A percentile compares a stretch with the other conserved stretches of the same genome.
Evolutionary conservation across 2,888 invertebrate species (phyloP).

Genomic region (Lithophane leautieri): DNA sequence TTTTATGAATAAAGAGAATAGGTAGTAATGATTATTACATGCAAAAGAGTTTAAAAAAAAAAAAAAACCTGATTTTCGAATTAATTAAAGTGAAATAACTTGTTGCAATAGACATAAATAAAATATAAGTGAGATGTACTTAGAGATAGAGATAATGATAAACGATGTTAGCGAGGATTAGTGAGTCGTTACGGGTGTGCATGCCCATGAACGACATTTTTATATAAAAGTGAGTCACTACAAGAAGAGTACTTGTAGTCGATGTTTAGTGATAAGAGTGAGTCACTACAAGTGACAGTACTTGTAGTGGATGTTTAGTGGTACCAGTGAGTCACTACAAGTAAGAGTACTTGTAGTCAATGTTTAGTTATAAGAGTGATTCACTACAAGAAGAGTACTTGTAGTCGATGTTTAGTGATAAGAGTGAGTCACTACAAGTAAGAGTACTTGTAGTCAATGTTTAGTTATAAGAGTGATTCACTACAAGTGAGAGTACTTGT

Average conservation of each 20-base stretch:
- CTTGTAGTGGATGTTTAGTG: neutral
- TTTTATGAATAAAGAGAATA: neutral
- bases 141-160: neutral
- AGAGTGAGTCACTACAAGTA: no score
- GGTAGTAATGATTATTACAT: neutral
- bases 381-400: no score
- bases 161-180: neutral
- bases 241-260: no score
- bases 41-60: neutral
- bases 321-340: no score
- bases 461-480: no score
- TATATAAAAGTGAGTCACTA: no score
- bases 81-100: neutral
- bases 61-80: neutral
- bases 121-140: neutral
- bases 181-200: neutral
- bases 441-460: no score
- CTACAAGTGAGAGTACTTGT: no score
- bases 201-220: neutral
- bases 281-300: neutral
- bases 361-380: no score
- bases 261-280: conserved; percentile 1
- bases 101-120: neutral
- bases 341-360: no score
- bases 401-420: no score